Base-by-base conservation (phyloP, 2,797 vertebrate species). In the Melanotaenia trifasciata region DNA sequence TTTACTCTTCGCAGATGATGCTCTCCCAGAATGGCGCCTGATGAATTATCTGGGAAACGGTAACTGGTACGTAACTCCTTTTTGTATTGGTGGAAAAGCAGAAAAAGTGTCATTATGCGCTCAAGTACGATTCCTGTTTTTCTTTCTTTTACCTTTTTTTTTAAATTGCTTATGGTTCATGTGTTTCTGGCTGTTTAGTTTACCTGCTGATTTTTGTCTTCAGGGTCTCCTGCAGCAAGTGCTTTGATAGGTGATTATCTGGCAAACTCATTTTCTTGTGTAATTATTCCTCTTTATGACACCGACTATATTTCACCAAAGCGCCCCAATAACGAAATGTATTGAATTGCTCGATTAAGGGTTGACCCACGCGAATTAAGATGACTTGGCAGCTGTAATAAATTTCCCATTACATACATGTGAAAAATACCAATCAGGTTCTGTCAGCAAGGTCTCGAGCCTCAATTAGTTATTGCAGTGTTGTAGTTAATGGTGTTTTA, bases 11-110 rank as follows among this genome's bases (percentile, higher is more conserved):
- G 9, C 58, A 77, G 84, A 84, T 65, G 79, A 70, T 81, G 80
- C 64, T 75, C 64, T 84, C 80, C 71, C 71, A 77, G 72, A 30
- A 78, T 87, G 89, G 79, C 79, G 71, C 86, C 87, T 81, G 72
- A 91, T 92, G 86, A 79, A 82, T 90, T 78, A 81, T 66, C 64
- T 67, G 64, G 64, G 78, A 72, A 75, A 86, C 78, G 78, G 65
- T 91, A 88, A 93, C 82, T 92, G 93, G 93, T 93, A 90, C 28
- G 74, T 61, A 22, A 13, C 28, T 61, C 3, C 57, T 33, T 67
- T 67, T 59, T 30, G 12, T 51, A 53, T 35, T 3, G 18, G 24
- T n/a, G 26, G 14, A 7, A 64, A 28, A 60, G 9, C 7, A 38
- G 8, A 35, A 5, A 45, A 56, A 45, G 6, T 38, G 9, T 35